Percentiles rank a stretch among this genome's conserved stretches.
Conservation (phyloP, 1,140 invertebrate genomes). For the Battus philenor region DNA sequence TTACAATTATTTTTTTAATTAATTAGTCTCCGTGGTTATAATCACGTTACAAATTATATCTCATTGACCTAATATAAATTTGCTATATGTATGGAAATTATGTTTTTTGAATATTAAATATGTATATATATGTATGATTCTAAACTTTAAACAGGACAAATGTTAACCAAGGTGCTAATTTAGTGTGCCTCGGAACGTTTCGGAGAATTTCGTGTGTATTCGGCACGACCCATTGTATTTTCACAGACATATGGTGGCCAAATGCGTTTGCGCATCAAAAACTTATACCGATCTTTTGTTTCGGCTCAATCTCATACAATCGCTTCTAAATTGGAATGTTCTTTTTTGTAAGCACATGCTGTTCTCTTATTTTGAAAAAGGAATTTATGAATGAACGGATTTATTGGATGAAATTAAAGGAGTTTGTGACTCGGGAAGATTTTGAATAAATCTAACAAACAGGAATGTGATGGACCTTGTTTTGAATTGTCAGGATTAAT, state of each 20-base stretch:
- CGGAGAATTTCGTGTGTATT: slow-evolving; percentile 35
- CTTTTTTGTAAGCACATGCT: slow-evolving; percentile 40
- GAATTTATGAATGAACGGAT: slow-evolving; percentile 35
- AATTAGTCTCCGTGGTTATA: neutral
- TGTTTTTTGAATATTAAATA: neutral
- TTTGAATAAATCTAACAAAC: no score
- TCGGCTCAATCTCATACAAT: slow-evolving; percentile 34
- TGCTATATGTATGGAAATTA: no score
- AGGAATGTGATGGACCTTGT: neutral
- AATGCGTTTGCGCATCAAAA: slow-evolving; percentile 50
- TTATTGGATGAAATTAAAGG: slow-evolving; percentile 34
- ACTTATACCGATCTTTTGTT: slow-evolving; percentile 48
- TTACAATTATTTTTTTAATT: neutral
- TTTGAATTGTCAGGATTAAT: neutral
- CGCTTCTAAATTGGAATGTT: slow-evolving; percentile 35
- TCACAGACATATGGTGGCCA: slow-evolving; percentile 59
- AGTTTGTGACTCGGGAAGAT: slow-evolving; percentile 21
- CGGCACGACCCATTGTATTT: slow-evolving; percentile 39
- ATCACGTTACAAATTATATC: no score
- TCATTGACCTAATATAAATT: no score
- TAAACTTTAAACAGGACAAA: neutral
- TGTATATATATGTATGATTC: neutral
- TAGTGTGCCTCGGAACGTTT: slow-evolving; percentile 19
- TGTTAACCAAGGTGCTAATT: neutral
- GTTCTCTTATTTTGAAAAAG: slow-evolving; percentile 30